Evolutionary conservation across 2,888 invertebrate genomes (phyloP), one percentile per base, ranked within the genome.

Genomic region (Lingula anatina): DNA sequence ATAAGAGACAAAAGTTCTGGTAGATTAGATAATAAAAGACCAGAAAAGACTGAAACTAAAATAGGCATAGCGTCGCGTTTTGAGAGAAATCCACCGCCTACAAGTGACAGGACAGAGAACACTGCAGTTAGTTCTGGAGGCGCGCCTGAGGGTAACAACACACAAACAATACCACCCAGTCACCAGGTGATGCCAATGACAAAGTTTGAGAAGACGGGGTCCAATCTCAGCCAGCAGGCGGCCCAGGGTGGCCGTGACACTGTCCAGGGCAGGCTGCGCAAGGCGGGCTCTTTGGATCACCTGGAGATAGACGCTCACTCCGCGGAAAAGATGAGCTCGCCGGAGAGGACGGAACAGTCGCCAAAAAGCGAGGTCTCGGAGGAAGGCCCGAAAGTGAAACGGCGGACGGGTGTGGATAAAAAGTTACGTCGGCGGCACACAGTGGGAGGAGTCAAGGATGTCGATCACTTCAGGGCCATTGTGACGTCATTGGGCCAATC

Each of bases 401-500:
- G 44, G 31, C 44, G 44, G 9, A 4, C 12, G 9, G 24, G 24
- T 41, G 25, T n/a, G 41, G 3, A 15, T 12, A 26, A 26, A 28
- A 25, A 15, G 28, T 20, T 20, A 21, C 46, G 90, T 78, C 83
- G 93, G 39, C 82, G 93, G 26, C 92, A 93, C 79, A 93, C 93
- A 0, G 91, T 93, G 7, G 92, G 92, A 55, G 92, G 93, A 47
- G 89, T 89, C n/a, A 89, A 90, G 78, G 92, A 92, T 78, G 88
- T 85, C 21, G 85, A 85, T 61, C 84, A 85, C 56, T 79, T 84
- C 21, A 81, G 64, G 24, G 21, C 44, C 23, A 41, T 45, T 7
- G 37, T 59, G 59, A 9, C 51, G 55, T 12, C 56, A 54, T n/a
- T 48, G 51, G 26, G 46, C 47, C 3, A 54, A 56, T 38, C 56